Conservation (phyloP, 2,888 invertebrate species). For the Drosophila basisetae region DNA sequence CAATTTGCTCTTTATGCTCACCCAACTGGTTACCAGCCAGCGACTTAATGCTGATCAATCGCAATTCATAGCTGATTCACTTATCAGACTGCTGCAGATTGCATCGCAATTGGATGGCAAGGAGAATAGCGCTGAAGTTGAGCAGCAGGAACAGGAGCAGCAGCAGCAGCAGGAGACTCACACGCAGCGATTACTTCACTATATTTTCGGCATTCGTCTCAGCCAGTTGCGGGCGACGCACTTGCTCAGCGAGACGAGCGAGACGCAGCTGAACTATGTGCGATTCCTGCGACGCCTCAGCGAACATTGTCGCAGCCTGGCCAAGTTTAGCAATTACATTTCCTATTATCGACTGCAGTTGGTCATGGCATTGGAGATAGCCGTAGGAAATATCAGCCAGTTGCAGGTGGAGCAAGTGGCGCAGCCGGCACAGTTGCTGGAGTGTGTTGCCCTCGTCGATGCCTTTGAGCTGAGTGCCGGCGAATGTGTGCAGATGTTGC, state of each 20-base stretch:
- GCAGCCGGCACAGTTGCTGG: constrained; percentile 55
- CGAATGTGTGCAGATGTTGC: constrained; percentile 79
- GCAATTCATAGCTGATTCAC: constrained; percentile 68
- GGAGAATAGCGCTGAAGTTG: constrained; percentile 12
- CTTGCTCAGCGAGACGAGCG: constrained; percentile 66
- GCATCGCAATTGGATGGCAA: constrained; percentile 52
- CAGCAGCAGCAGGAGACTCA: constrained; percentile 43
- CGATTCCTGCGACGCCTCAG: constrained; percentile 75
- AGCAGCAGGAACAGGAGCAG: constrained; percentile 25
- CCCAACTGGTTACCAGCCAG: constrained; percentile 65
- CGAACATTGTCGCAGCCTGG: constrained; percentile 66
- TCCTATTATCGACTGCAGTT: constrained; percentile 81
- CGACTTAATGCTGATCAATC: constrained; percentile 65
- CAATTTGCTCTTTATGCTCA: constrained; percentile 73
- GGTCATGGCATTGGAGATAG: constrained; percentile 78
- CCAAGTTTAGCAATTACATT: constrained; percentile 67
- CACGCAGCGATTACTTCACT: constrained; percentile 76
- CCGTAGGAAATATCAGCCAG: constrained; percentile 19
- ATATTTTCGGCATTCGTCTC: constrained; percentile 81
- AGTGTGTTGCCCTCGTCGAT: constrained; percentile 75
- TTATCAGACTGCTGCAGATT: constrained; percentile 67
- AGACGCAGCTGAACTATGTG: constrained; percentile 72
- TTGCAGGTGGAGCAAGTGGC: neutral
- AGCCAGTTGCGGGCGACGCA: constrained; percentile 72
- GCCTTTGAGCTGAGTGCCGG: constrained; percentile 72